Evolutionary conservation across 2,888 invertebrate genomes (phyloP), one percentile per base, ranked within the genome.

Genomic region (Hofmannophila pseudospretella): DNA sequence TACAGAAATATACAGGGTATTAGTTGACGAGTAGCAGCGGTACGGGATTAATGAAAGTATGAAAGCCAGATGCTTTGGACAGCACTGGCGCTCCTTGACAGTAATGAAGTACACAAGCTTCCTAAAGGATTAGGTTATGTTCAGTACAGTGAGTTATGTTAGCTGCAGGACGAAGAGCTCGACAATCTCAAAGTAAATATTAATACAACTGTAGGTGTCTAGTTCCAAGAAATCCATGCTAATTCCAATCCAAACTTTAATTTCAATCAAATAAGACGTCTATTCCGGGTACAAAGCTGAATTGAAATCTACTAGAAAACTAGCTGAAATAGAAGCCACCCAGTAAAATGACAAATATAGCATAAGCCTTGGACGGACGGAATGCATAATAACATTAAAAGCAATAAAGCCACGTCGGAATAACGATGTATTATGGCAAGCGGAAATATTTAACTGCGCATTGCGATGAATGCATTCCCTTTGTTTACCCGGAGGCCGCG

Each of bases 361-460:
- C 58, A 56, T 51, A 55, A 55, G 54, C 54, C 59, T 58, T 56
- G 58, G 56, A 58, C 55, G 52, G 54, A 49, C 48, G 63, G 62
- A 60, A 67, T 67, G 61, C 62, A 64, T 61, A 70, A 69, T 67
- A 67, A 67, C 58, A 62, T 67, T 60, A 55, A 61, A 58, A 58
- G 58, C 62, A 57, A 65, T 74, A 66, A 71, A 66, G 44, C 23
- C 20, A 37, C 38, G 45, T 41, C 42, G 25, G 38, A 44, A 49
- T 58, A 55, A 43, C 54, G 57, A 54, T 47, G 54, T 62, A 58
- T 67, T 64, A 70, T 63, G 58, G 61, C 59, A 60, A 62, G 57
- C 67, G 72, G 73, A 72, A 72, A 72, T 71, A 74, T 71, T 69
- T 65, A 61, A 68, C 61, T 64, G 61, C 60, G 64, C 53, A 60